Percentiles rank a stretch among this genome's conserved stretches.
Conservation (phyloP, 2,888 invertebrate genomes). For the Eucriotettix oculatus region DNA sequence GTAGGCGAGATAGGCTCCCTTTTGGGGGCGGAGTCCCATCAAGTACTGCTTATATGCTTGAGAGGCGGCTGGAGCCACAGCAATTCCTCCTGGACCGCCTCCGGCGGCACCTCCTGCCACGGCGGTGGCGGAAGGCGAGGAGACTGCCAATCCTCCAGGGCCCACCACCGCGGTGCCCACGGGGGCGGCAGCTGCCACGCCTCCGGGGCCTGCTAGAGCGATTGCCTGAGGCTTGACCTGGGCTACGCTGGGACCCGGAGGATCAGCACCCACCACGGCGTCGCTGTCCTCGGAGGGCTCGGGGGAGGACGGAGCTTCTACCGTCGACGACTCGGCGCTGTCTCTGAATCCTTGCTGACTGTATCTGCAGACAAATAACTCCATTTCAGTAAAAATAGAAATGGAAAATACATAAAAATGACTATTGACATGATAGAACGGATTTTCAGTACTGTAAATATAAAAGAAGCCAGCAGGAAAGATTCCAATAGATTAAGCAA, state of each 20-base stretch:
- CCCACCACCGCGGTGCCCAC: slow-evolving; percentile 32
- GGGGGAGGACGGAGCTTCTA: slow-evolving; percentile 4
- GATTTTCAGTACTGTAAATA: too few species aligned
- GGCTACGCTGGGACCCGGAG: slow-evolving; percentile 17
- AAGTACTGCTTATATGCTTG: slow-evolving; percentile 1
- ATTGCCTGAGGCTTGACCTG: slow-evolving; percentile 32
- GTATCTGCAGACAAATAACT: background rate
- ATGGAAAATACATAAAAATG: too few species aligned
- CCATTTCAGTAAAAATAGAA: too few species aligned
- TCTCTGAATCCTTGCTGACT: background rate
- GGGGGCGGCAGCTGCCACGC: slow-evolving; percentile 31
- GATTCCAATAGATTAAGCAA: too few species aligned
- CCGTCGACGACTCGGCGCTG: background rate
- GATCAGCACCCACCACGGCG: slow-evolving; percentile 12
- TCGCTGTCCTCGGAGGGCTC: slow-evolving; percentile 16
- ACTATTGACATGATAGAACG: too few species aligned
- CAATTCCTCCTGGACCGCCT: slow-evolving; percentile 3
- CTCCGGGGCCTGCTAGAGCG: slow-evolving; percentile 32
- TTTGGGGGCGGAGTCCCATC: background rate
- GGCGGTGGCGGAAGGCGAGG: slow-evolving; percentile 33
- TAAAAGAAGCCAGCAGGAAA: too few species aligned
- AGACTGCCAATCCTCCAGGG: slow-evolving; percentile 29
- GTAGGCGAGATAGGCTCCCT: background rate
- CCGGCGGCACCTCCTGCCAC: slow-evolving; percentile 27
- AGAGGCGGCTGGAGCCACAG: background rate